Evolutionary conservation across 2,888 invertebrate genomes (phyloP).

Genomic region (Sphaeridia pumilis): DNA sequence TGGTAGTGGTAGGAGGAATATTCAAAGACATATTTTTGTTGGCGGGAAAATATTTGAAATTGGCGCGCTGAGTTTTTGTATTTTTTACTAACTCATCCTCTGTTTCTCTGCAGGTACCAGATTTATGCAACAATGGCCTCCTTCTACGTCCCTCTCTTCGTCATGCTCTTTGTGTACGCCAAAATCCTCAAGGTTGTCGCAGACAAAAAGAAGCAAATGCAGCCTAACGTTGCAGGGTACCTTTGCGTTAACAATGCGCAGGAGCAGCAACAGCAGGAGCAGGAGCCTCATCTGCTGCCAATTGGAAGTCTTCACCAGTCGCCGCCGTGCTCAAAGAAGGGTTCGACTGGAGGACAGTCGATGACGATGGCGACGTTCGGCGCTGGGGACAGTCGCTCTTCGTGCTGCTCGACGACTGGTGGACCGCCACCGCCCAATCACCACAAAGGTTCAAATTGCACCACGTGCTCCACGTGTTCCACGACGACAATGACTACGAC

Average conservation of each 20-base stretch:
- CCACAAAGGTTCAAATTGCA: constrained; percentile 1
- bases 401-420: too few relatives aligned
- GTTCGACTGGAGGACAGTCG: not conserved
- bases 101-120: constrained; percentile 45
- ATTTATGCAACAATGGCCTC: constrained; percentile 91
- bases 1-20: too few relatives aligned
- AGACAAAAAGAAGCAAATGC: constrained; percentile 83
- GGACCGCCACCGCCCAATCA: too few relatives aligned
- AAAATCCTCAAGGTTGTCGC: constrained; percentile 90
- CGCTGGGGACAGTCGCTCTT: too few relatives aligned
- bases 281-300: not conserved
- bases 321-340: not conserved
- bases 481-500: not conserved
- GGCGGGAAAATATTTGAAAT: too few relatives aligned
- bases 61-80: too few relatives aligned
- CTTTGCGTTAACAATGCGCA: not conserved
- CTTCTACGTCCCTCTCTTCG: constrained; percentile 89
- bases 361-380: not conserved
- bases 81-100: too few relatives aligned
- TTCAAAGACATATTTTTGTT: too few relatives aligned
- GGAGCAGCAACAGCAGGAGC: not conserved
- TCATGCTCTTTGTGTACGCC: constrained; percentile 95
- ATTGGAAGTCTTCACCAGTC: not conserved
- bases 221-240: constrained; percentile 34
- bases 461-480: not conserved